A percentile compares a stretch with the other conserved stretches of the same genome.
phyloP scores from a whole-genome alignment of 2,113 vertebrate genomes.

The Myrmecophaga tridactyla region DNA sequence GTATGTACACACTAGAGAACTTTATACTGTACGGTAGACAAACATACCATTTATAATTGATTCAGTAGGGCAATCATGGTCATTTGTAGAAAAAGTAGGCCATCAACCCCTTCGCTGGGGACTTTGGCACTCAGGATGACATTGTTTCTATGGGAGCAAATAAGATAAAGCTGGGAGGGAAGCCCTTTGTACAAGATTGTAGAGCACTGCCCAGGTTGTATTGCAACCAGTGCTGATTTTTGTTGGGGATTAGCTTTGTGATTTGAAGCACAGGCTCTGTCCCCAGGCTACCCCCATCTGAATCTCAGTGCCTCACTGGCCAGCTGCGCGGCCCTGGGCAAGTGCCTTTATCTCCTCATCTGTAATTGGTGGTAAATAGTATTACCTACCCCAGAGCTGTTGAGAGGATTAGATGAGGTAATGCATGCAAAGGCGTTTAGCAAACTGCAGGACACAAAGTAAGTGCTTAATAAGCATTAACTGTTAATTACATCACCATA shows the following conservation, averaged over 20 bases:
- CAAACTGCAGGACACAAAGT: background rate
- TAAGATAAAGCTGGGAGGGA: background rate
- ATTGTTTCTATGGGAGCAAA: background rate
- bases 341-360: background rate
- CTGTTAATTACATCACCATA: background rate
- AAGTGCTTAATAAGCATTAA: background rate
- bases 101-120: background rate
- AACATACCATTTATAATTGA: constrained; percentile 44
- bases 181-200: background rate
- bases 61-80: background rate
- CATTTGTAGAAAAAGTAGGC: background rate
- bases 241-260: background rate
- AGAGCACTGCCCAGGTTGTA: background rate
- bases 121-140: background rate
- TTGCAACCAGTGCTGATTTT: background rate
- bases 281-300: background rate
- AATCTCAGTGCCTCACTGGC: background rate
- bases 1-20: constrained; percentile 1
- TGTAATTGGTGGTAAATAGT: background rate
- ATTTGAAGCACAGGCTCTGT: background rate
- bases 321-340: background rate
- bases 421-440: background rate
- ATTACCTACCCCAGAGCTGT: background rate
- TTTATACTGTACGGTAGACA: background rate
- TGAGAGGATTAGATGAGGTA: background rate